Percentiles rank a stretch among this genome's conserved stretches.
phyloP scores from a whole-genome alignment of 2,888 invertebrate genomes.

The Watsonalla binaria region DNA sequence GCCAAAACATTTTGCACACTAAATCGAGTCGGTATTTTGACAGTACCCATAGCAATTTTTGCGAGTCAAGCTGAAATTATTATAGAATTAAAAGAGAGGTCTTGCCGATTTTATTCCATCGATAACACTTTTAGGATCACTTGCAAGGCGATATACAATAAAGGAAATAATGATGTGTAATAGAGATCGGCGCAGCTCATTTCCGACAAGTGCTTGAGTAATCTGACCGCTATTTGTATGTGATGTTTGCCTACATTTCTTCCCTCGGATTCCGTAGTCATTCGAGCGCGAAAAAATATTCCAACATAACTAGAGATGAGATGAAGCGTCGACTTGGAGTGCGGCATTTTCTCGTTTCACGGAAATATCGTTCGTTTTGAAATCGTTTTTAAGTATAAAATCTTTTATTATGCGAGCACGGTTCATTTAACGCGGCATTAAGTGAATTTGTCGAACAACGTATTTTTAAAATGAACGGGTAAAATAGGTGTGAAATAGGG shows the following conservation, averaged over 20 bases:
- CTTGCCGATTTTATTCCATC: not conserved
- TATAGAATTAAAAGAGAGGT: constrained; percentile 7
- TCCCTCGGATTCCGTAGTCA: constrained; percentile 31
- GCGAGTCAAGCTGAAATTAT: not conserved
- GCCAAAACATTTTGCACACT: too few species aligned
- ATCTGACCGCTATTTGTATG: constrained; percentile 47
- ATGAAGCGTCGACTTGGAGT: constrained; percentile 43
- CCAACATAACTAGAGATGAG: constrained; percentile 36
- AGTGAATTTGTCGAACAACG: constrained; percentile 76
- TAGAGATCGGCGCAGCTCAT: constrained; percentile 23
- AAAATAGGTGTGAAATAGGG: constrained; percentile 59
- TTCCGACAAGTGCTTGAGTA: constrained; percentile 33
- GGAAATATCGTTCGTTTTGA: constrained; percentile 67
- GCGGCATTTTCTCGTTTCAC: constrained; percentile 49
- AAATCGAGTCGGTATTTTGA: too few species aligned
- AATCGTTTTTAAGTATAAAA: constrained; percentile 73
- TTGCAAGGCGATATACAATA: constrained; percentile 5
- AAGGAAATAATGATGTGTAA: constrained; percentile 24
- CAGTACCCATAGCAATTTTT: too few species aligned
- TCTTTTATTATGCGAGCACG: constrained; percentile 75
- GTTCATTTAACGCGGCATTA: constrained; percentile 76
- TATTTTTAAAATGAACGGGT: constrained; percentile 71
- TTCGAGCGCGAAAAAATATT: constrained; percentile 54
- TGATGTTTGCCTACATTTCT: constrained; percentile 45
- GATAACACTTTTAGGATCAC: constrained; percentile 12